Percentiles rank a stretch among this genome's conserved stretches.
These are phyloP conservation scores for Crioceris asparagi DNA, from an alignment of 2,888 invertebrate species.

Conservation along the genomic window DNA sequence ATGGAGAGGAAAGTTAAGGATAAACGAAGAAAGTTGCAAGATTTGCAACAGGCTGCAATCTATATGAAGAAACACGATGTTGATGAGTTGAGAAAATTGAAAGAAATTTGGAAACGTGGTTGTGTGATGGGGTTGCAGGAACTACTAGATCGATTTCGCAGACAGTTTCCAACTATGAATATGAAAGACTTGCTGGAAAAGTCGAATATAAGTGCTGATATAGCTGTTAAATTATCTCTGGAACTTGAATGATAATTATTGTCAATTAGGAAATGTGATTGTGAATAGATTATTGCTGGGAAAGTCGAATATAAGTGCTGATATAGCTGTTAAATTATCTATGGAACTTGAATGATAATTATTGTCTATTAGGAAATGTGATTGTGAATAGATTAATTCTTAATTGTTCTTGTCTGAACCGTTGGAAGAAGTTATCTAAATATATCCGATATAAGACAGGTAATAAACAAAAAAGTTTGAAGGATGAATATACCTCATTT, in stretches of 20 bases:
- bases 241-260: constrained; percentile 5
- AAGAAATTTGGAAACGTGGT: constrained; percentile 45
- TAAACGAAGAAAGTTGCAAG: constrained; percentile 17
- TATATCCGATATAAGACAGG: too few species aligned
- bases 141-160: constrained; percentile 40
- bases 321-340: constrained; percentile 11
- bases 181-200: constrained; percentile 37
- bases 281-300: constrained; percentile 40
- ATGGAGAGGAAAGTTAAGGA: constrained; percentile 16
- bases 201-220: constrained; percentile 13
- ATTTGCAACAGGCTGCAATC: constrained; percentile 19
- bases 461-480: too few species aligned
- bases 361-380: constrained; percentile 44
- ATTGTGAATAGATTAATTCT: constrained; percentile 43
- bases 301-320: constrained; percentile 14
- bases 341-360: constrained; percentile 6
- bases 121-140: constrained; percentile 44
- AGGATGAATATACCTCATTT: too few species aligned
- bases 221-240: constrained; percentile 10
- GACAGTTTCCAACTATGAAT: constrained; percentile 35
- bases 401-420: too few species aligned
- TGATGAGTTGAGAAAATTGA: constrained; percentile 40
- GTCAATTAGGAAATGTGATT: constrained; percentile 46
- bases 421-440: too few species aligned
- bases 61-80: constrained; percentile 36